These are phyloP conservation scores for Tolmerus cingulatus DNA, from an alignment of 2,888 invertebrate genomes.

Conservation along the genomic window DNA sequence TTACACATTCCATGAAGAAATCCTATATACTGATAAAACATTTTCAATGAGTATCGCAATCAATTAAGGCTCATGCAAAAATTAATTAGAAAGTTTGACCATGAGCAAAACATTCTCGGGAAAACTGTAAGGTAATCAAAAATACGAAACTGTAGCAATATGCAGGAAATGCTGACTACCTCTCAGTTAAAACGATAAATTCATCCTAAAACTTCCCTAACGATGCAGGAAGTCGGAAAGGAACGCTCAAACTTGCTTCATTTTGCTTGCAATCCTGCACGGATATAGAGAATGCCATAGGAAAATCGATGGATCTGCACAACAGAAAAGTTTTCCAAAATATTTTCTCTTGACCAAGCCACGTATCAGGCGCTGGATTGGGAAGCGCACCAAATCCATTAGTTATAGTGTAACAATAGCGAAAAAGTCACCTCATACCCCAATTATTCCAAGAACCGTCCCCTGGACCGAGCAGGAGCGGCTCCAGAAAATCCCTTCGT, in stretches of 20 bases:
- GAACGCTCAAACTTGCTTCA: background rate
- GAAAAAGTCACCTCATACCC: background rate
- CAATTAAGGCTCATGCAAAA: background rate
- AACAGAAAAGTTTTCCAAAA: background rate
- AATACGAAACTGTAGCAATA: background rate
- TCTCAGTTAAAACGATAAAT: background rate
- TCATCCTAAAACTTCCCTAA: background rate
- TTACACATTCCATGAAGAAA: background rate
- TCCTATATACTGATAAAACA: background rate
- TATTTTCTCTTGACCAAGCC: background rate
- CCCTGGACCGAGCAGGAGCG: background rate
- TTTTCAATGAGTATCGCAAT: background rate
- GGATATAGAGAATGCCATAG: background rate
- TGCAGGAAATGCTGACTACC: background rate
- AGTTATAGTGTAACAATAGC: background rate
- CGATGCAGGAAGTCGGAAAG: background rate
- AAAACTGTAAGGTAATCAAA: background rate
- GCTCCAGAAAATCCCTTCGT: background rate
- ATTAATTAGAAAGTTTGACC: background rate
- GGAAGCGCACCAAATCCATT: background rate
- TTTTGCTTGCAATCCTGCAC: background rate
- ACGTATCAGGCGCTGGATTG: background rate
- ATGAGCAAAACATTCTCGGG: background rate
- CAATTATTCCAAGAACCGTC: background rate
- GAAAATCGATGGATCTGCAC: background rate